Base-by-base conservation (phyloP, 2,888 invertebrate species). In the Coecobrya sp. region DNA sequence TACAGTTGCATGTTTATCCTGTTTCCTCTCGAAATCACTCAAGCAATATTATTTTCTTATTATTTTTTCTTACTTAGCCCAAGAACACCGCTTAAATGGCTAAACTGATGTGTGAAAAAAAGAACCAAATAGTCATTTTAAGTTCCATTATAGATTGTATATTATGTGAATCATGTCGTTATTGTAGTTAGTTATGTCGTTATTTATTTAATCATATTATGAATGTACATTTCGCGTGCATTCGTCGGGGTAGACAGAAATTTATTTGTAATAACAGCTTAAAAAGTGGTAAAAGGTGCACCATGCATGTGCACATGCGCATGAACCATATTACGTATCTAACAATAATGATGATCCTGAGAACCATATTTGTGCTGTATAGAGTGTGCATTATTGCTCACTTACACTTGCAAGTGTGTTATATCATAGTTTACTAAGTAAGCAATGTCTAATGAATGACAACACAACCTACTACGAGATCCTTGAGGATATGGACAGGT, bases 1-100 rank as follows among this genome's bases (percentile, higher is more conserved):
- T 70, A 82, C 79, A 86, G 91, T 91, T 91, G 91, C 91, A 76
- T 91, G 90, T 91, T 91, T 91, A 86, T 86, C 86, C 86, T 86
- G 86, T 91, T 91, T 91, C 91, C 91, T 91, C 91, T 91, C 86
- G 59, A 84, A 84, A 90, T 90, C 90, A 65, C 52, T 84, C 70
- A 22, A 49, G 30, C 82, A 86, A 30, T 62, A 84, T n/a, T 55
- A 27, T 36, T 16, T 27, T 4, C 45, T 19, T 30, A 19, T 22
- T 73, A 1, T 10, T 73, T 16, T 30, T n/a, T 52, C 25, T 84
- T 84, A 30, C n/a, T 25, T 19, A 25, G 2, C 22, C 22, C 0
- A 19, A 73, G 22, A 2, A 45, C 45, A 36, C 36, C 36, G 70
- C 70, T 70, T n/a, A 73, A 84, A 59, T 81, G 25, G 0, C 22